Percentiles rank a stretch among this genome's conserved stretches.
Evolutionary conservation across 2,113 vertebrate species (phyloP).

Genomic region (Cebidichthys violaceus): DNA sequence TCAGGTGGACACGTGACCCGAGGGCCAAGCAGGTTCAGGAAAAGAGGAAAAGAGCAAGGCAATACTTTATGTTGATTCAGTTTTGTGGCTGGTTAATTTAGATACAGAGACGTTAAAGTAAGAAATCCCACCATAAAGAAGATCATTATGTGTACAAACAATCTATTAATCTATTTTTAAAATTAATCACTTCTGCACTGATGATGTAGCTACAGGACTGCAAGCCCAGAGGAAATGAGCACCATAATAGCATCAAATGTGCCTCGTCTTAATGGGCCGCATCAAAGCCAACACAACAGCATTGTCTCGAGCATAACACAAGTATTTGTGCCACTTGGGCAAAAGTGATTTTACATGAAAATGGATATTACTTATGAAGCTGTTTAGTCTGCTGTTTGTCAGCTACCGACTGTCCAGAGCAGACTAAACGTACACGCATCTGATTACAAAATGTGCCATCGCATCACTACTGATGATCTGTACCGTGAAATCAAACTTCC

Average conservation of each 20-base stretch:
- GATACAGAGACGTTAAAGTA: slow-evolving; percentile 10
- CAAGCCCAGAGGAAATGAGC: slow-evolving; percentile 71
- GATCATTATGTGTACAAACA: slow-evolving; percentile 56
- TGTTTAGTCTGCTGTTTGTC: slow-evolving; percentile 59
- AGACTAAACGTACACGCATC: slow-evolving; percentile 25
- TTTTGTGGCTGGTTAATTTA: slow-evolving; percentile 36
- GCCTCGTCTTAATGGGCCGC: slow-evolving; percentile 72
- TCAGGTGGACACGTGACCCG: background rate
- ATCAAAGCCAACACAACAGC: slow-evolving; percentile 71
- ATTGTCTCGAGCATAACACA: slow-evolving; percentile 58
- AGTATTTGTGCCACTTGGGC: slow-evolving; percentile 62
- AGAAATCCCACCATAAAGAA: slow-evolving; percentile 43
- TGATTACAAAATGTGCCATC: slow-evolving; percentile 34
- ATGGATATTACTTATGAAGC: slow-evolving; percentile 66
- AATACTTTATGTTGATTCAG: slow-evolving; percentile 32
- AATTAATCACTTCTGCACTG: slow-evolving; percentile 72
- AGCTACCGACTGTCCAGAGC: slow-evolving; percentile 22
- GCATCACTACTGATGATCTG: slow-evolving; percentile 4
- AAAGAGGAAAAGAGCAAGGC: background rate
- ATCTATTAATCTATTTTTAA: slow-evolving; percentile 76
- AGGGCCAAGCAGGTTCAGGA: background rate
- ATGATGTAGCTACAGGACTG: slow-evolving; percentile 68
- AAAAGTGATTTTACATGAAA: slow-evolving; percentile 64
- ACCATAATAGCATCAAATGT: slow-evolving; percentile 76
- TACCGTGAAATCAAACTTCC: slow-evolving; percentile 2